Evolutionary conservation across 2,888 invertebrate species (phyloP).

Genomic region (Copidosoma aretas): DNA sequence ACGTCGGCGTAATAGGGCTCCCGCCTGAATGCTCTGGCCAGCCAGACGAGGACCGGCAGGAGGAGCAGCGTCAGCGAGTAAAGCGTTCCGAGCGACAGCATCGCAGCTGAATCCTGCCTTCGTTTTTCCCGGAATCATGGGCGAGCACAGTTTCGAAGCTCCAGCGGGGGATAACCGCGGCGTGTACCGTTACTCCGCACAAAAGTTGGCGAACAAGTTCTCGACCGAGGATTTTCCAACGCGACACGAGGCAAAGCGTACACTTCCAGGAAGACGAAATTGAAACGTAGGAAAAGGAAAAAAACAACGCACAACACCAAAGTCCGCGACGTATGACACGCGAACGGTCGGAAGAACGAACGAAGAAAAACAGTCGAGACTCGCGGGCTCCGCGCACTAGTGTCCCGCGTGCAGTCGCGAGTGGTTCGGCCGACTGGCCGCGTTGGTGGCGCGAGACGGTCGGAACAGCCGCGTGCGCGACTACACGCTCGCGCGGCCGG

Average conservation of each 20-base stretch:
- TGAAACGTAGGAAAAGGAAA: too few species aligned
- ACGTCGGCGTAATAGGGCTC: constrained; percentile 40
- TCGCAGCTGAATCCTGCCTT: constrained; percentile 26
- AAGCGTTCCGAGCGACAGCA: constrained; percentile 44
- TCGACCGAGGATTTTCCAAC: too few species aligned
- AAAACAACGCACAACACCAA: neutral
- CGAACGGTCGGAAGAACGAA: neutral
- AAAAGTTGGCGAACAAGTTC: too few species aligned
- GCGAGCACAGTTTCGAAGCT: too few species aligned
- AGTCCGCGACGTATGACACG: too few species aligned
- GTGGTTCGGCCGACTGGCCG: constrained; percentile 47
- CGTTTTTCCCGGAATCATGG: neutral
- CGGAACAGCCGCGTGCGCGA: constrained; percentile 51
- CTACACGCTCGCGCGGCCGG: constrained; percentile 36
- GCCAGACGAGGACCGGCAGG: constrained; percentile 46
- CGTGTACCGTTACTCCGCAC: too few species aligned
- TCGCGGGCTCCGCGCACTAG: constrained; percentile 18
- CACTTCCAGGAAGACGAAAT: too few species aligned
- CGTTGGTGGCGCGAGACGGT: constrained; percentile 43
- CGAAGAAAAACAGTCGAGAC: neutral
- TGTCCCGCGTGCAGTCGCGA: too few species aligned
- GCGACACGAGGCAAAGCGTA: too few species aligned
- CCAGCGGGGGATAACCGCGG: too few species aligned
- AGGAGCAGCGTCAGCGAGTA: constrained; percentile 43
- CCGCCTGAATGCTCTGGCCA: constrained; percentile 40